phyloP scores from a whole-genome alignment of 2,113 vertebrate species.

The Charadrius vociferus region DNA sequence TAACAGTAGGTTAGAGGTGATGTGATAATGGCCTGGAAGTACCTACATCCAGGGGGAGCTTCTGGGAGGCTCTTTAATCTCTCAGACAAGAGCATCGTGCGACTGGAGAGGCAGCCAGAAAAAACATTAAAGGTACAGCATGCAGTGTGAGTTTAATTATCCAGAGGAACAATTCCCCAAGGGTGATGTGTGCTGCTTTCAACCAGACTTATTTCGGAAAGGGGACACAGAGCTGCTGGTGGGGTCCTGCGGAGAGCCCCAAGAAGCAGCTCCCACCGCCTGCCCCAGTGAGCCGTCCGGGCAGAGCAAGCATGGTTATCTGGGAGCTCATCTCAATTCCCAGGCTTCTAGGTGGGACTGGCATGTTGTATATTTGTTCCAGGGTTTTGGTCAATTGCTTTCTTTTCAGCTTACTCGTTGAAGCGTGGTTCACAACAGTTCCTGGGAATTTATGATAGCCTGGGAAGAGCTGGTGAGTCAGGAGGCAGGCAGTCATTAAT shows the following conservation, averaged over 20 bases:
- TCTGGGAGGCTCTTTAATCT: not conserved
- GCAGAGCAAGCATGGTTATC: fast-evolving
- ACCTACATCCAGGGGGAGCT: not conserved
- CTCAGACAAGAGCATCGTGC: not conserved
- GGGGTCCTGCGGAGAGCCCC: not conserved
- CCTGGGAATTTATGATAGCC: slow-evolving; percentile 29
- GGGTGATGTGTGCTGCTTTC: not conserved
- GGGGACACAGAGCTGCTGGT: not conserved
- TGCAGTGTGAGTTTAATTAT: not conserved
- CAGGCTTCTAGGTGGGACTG: not conserved
- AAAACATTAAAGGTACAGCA: not conserved
- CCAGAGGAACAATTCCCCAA: not conserved
- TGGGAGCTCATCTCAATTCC: not conserved
- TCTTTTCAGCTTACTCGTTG: not conserved
- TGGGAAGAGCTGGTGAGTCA: slow-evolving; percentile 23
- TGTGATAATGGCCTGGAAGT: slow-evolving; percentile 2
- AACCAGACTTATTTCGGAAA: not conserved
- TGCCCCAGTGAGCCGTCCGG: not conserved
- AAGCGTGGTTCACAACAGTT: not conserved
- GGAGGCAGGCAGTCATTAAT: slow-evolving; percentile 55
- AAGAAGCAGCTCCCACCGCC: not conserved
- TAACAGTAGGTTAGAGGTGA: slow-evolving; percentile 9
- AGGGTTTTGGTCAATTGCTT: not conserved
- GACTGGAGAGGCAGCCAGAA: not conserved
- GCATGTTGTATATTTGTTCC: not conserved